Percentiles rank a stretch among this genome's conserved stretches.
Conservation (phyloP, 1,140 invertebrate species). For the Arion vulgaris region DNA sequence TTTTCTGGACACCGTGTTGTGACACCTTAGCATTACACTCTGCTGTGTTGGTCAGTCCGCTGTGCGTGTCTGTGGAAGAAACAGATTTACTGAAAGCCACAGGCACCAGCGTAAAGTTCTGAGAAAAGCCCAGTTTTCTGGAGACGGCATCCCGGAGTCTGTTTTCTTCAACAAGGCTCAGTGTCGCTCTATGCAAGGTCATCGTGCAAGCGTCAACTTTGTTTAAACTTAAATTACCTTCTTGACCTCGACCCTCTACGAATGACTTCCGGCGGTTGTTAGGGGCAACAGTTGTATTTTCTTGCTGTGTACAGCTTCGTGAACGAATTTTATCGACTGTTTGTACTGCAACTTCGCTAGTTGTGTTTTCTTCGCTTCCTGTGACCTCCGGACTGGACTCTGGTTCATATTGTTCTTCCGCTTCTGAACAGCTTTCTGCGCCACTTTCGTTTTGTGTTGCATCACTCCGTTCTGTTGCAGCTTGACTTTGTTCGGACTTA, state of each 20-base stretch:
- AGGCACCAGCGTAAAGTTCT: background rate
- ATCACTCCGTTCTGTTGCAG: background rate
- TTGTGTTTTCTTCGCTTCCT: background rate
- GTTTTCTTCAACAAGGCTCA: background rate
- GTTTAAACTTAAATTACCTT: too few species aligned
- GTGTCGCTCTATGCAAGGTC: background rate
- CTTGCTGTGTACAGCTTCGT: too few species aligned
- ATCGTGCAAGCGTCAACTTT: background rate
- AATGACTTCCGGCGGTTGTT: too few species aligned
- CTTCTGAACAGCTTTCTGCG: background rate
- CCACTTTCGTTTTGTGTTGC: background rate
- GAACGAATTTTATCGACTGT: too few species aligned
- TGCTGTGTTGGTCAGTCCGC: background rate
- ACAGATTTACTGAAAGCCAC: background rate
- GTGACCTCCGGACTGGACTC: background rate
- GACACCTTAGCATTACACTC: background rate
- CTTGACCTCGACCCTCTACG: too few species aligned
- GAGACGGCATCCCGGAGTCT: background rate
- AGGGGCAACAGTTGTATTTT: too few species aligned
- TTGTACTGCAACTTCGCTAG: too few species aligned
- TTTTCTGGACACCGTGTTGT: background rate
- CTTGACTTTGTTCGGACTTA: background rate
- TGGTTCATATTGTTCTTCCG: background rate
- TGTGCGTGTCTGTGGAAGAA: background rate
- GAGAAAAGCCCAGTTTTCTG: background rate